Evolutionary conservation across 2,888 invertebrate genomes (phyloP), one percentile per base, ranked within the genome.

Genomic region (Entomobrya proxima): DNA sequence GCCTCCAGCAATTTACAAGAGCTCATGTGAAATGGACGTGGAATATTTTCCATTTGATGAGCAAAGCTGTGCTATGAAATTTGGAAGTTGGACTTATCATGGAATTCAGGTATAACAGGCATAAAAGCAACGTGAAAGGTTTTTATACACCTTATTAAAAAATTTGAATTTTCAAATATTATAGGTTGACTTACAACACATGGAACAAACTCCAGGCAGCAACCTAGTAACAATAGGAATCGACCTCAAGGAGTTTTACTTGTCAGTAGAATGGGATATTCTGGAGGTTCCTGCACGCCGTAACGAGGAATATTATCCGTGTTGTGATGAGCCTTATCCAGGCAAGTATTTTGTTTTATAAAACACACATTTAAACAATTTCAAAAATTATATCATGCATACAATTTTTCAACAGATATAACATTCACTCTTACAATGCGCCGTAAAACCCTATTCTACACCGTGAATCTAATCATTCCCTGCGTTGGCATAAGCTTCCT

Each of bases 401-500:
- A n/a, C n/a, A n/a, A n/a, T n/a, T n/a, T n/a, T n/a, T n/a, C n/a
- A n/a, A 91, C 95, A 95, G 99, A 99, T 93, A 98, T 99, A 91
- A 99, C 98, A 24, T 99, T 99, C 93, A 98, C 98, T 92, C 94
- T 99, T 91, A 98, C 98, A 61, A 97, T 99, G 96, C 94, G 99
- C 76, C 93, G 99, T 69, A 99, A 99, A 92, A 99, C 99, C 0
- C 93, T 99, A 27, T 99, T 99, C 93, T 99, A 99, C 93, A 98
- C 97, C 0, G 97, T 98, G 18, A 98, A 98, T 92, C 93, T 98
- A 88, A 98, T 98, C n/a, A n/a, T n/a, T n/a, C n/a, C n/a, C n/a
- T n/a, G n/a, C n/a, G n/a, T n/a, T n/a, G n/a, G n/a, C n/a, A n/a
- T n/a, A n/a, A n/a, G n/a, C n/a, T n/a, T n/a, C n/a, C n/a, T n/a